phyloP scores from a whole-genome alignment of 2,113 vertebrate species.

The Etheostoma spectabile region DNA sequence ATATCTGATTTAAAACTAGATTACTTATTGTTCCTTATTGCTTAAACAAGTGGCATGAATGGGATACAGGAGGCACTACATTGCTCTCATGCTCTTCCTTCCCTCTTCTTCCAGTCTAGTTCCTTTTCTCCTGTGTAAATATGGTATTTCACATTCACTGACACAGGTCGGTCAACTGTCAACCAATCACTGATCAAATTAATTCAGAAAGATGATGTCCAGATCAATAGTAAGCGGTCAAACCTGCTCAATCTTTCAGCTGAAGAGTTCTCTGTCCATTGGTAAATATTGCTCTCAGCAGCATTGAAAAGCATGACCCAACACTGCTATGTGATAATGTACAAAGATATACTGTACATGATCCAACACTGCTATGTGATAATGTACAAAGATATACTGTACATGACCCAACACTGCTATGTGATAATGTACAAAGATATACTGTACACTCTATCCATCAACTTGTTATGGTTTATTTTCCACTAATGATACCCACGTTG shows the following conservation, averaged over 20 bases:
- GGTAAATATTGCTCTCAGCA: neutral
- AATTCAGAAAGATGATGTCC: slow-evolving; percentile 16
- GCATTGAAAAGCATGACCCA: neutral
- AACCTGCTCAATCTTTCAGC: neutral
- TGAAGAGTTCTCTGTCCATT: neutral
- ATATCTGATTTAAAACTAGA: slow-evolving; percentile 31
- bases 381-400: no score
- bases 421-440: neutral
- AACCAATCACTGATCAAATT: neutral
- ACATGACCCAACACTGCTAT: neutral
- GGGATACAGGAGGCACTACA: slow-evolving; percentile 9
- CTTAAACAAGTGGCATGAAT: slow-evolving; percentile 13
- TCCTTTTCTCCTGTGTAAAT: neutral
- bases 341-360: no score
- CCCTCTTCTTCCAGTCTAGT: neutral
- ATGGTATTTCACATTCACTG: neutral
- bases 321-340: neutral
- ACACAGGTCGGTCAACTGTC: neutral
- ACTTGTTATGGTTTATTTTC: neutral
- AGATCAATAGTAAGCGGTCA: slow-evolving; percentile 1
- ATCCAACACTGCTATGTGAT: neutral
- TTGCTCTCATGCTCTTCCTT: neutral
- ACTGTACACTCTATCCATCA: neutral
- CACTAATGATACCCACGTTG: neutral
- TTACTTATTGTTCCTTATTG: slow-evolving; percentile 19